Base-by-base conservation (phyloP, 1,140 invertebrate species). In the Potamilus streckersoni region DNA sequence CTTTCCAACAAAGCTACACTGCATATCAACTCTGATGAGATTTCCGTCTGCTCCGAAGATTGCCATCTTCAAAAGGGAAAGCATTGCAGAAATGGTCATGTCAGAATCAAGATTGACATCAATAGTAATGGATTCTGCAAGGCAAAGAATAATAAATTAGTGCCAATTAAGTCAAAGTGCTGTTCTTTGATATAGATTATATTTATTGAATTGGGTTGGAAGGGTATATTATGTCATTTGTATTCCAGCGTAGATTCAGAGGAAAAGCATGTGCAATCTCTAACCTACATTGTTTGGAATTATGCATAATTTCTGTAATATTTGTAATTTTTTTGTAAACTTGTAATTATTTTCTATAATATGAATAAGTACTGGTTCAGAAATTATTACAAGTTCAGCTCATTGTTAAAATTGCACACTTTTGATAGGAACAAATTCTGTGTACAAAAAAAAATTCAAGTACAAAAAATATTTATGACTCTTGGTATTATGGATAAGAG, bases 121-220 rank as follows among this genome's bases (percentile, higher is more conserved):
- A 84, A 86, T 65, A 80, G 81, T 31, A 87, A 87, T 75, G 79
- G 78, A 66, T 83, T 59, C 61, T 87, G 81, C 74, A 82, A 83
- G 64, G 57, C 77, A 38, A 76, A 78, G 31, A 68, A 74, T 23
- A 66, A 77, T 38, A 63, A 73, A 20, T 65, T 74, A 31, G 58
- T 79, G n/a, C 75, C 77, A n/a, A 67, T 84, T 13, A 82, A 81
- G 63, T 84, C 84, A 27, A 88, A 86, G 71, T 88, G 86, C 76
- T 88, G 86, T 74, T 86, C 86, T 68, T 77, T 88, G 23, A 85
- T 88, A 20, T 88, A 74, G 85, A 57, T 17, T 70, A 61, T 19
- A 20, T 19, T 20, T 61, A 19, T 19, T 61, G 4, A n/a, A n/a
- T 23, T n/a, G 14, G 20, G 17, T 23, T 23, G 14, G 60, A n/a